These are phyloP conservation scores for Seira musarum DNA, from an alignment of 2,888 invertebrate genomes.

Conservation along the genomic window DNA sequence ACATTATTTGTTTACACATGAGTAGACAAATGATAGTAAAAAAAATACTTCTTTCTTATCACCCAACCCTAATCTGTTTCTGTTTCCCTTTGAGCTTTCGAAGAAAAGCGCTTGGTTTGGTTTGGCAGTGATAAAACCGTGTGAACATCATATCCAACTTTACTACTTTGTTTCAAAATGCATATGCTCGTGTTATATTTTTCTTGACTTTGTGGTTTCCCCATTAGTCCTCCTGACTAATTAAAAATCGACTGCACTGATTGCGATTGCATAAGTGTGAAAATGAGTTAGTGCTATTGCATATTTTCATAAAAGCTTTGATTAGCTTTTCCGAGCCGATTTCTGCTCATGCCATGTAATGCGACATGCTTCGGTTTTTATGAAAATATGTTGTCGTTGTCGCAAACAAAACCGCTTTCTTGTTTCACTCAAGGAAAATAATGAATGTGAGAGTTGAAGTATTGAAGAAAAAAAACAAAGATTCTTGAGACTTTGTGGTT, in stretches of 20 bases:
- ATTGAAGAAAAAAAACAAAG: background rate
- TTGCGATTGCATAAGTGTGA: too few relatives aligned
- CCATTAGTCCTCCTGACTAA: background rate
- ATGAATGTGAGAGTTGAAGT: background rate
- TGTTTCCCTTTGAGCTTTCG: background rate
- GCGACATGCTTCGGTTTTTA: too few relatives aligned
- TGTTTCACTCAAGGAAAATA: background rate
- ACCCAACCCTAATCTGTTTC: background rate
- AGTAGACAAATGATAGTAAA: conserved; percentile 57
- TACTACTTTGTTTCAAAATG: background rate
- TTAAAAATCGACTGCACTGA: too few relatives aligned
- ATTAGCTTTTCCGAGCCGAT: too few relatives aligned
- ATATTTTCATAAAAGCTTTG: too few relatives aligned
- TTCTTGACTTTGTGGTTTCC: background rate
- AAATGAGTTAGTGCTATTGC: too few relatives aligned
- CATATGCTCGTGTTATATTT: background rate
- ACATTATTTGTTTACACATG: conserved; percentile 54
- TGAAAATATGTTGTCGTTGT: background rate
- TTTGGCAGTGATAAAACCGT: background rate
- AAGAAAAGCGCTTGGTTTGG: too few relatives aligned
- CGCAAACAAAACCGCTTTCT: background rate
- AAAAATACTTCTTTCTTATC: conserved; percentile 40
- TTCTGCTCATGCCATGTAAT: too few relatives aligned
- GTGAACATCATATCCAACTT: conserved; percentile 1
- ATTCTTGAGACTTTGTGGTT: background rate